Percentiles rank a stretch among this genome's conserved stretches.
These are phyloP conservation scores for Hyposmocoma kahamanoa DNA, from an alignment of 1,140 invertebrate species.

Conservation along the genomic window DNA sequence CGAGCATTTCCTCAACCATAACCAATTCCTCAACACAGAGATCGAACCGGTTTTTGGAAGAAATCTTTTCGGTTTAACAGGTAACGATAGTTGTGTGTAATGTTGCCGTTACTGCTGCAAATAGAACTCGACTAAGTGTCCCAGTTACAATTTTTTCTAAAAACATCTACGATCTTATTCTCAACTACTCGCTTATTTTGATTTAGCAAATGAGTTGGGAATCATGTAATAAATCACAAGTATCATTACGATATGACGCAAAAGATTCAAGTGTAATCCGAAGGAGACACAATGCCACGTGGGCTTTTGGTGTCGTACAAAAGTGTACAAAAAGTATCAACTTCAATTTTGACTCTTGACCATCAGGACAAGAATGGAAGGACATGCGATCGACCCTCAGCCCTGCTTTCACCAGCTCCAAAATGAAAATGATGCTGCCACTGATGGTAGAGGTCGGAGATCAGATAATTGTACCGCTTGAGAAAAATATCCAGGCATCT, in stretches of 20 bases:
- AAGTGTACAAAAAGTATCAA: too few relatives aligned
- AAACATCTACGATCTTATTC: too few relatives aligned
- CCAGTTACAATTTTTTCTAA: too few relatives aligned
- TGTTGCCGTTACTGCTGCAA: too few relatives aligned
- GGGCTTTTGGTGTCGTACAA: too few relatives aligned
- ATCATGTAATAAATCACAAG: too few relatives aligned
- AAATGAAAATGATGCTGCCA: slow-evolving; percentile 45
- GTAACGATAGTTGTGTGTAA: slow-evolving; percentile 29
- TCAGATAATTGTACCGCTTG: slow-evolving; percentile 7
- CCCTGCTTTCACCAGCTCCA: slow-evolving; percentile 70
- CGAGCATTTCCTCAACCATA: slow-evolving; percentile 75
- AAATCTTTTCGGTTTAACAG: slow-evolving; percentile 69
- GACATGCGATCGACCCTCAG: slow-evolving; percentile 68
- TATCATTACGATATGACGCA: too few relatives aligned
- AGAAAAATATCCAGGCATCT: slow-evolving; percentile 2
- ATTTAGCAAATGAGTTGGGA: too few relatives aligned
- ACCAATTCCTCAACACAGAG: slow-evolving; percentile 38
- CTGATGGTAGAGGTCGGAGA: slow-evolving; percentile 12
- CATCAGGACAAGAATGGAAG: slow-evolving; percentile 61
- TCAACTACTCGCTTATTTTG: too few relatives aligned
- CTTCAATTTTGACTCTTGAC: not conserved
- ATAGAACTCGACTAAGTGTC: too few relatives aligned
- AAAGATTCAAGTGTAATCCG: too few relatives aligned
- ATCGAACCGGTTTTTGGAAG: slow-evolving; percentile 69
- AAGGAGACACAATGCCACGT: too few relatives aligned